phyloP scores from a whole-genome alignment of 2,113 vertebrate genomes.

The Notarius lentiginosus region DNA sequence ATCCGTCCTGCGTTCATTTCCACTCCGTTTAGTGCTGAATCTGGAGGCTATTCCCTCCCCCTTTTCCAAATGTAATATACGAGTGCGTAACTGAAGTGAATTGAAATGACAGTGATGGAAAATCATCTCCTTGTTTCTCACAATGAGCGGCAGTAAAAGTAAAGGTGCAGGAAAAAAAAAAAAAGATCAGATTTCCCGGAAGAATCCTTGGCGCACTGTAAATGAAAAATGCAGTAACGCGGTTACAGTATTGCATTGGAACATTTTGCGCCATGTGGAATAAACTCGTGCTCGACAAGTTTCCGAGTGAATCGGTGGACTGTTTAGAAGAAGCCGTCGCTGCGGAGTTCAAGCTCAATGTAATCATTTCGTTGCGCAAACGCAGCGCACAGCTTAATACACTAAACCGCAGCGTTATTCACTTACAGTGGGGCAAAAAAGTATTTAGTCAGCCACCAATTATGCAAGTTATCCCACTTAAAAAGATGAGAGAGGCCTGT shows the following conservation, averaged over 20 bases:
- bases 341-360: neutral
- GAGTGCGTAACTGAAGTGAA: constrained; percentile 6
- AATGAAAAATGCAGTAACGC: constrained; percentile 19
- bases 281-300: neutral
- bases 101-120: constrained; percentile 24
- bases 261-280: neutral
- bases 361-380: neutral
- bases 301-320: neutral
- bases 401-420: neutral
- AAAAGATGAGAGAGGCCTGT: no score
- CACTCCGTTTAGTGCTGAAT: neutral
- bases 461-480: no score
- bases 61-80: neutral
- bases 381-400: no score
- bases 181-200: constrained; percentile 5
- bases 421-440: no score
- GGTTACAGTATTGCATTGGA: constrained; percentile 15
- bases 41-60: neutral
- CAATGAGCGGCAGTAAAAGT: neutral
- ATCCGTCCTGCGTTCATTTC: neutral
- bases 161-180: neutral
- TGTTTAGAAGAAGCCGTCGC: neutral
- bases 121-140: constrained; percentile 15
- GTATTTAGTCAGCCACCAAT: no score
- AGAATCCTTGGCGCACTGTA: neutral